Conservation (phyloP, 2,888 invertebrate genomes). For the Drosophila anomelani region DNA sequence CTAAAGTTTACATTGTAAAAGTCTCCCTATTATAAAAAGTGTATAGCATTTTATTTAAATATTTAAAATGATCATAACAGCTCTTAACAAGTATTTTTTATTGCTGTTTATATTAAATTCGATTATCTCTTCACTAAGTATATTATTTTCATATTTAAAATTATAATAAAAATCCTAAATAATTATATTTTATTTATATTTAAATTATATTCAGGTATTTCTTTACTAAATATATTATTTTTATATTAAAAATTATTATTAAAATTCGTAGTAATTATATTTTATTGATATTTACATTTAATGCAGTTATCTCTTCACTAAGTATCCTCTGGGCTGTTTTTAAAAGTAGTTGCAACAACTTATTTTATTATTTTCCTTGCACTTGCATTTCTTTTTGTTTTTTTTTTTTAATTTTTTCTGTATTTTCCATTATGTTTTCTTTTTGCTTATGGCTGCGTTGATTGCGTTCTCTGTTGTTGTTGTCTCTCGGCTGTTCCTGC, state of each 20-base stretch:
- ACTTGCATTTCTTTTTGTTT: slow-evolving; percentile 20
- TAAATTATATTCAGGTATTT: no score
- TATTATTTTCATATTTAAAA: background rate
- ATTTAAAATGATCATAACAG: background rate
- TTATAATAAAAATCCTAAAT: no score
- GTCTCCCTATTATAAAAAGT: no score
- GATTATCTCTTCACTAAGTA: no score
- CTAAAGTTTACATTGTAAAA: no score
- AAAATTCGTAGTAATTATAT: background rate
- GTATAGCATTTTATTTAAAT: background rate
- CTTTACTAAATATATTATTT: no score
- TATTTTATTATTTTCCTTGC: slow-evolving; percentile 46
- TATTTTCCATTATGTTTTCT: slow-evolving; percentile 9
- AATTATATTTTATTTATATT: no score
- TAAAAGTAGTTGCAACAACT: slow-evolving; percentile 4
- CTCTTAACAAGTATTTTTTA: background rate
- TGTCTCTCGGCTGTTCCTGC: no score
- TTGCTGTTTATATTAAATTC: no score
- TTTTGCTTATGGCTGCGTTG: slow-evolving; percentile 39
- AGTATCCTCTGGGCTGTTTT: background rate
- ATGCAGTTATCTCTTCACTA: background rate
- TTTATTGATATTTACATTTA: accelerated
- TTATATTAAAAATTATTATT: background rate
- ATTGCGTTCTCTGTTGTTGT: slow-evolving; percentile 52
- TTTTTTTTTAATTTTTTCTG: slow-evolving; percentile 7